phyloP scores from a whole-genome alignment of 2,888 invertebrate species.

The Stenodema calcarata region DNA sequence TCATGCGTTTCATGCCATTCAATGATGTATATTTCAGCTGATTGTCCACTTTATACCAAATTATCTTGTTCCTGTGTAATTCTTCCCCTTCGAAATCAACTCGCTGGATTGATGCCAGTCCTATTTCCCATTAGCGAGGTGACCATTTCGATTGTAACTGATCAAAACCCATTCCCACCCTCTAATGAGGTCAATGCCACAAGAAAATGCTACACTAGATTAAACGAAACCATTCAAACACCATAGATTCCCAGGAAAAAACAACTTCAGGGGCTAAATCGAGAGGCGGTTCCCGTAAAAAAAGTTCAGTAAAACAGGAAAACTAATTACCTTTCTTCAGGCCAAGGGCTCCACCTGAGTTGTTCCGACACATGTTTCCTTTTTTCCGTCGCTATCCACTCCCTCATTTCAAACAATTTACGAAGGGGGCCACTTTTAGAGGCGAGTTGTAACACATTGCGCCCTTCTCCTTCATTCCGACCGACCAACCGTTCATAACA shows the following conservation, averaged over 20 bases:
- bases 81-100: background rate
- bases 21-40: no score
- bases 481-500: slow-evolving; percentile 18
- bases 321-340: background rate
- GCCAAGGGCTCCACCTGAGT: slow-evolving; percentile 10
- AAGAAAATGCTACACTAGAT: background rate
- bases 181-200: background rate
- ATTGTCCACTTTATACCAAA: no score
- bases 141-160: background rate
- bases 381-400: background rate
- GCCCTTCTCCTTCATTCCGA: background rate
- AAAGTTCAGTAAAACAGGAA: background rate
- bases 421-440: slow-evolving; percentile 3
- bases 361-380: slow-evolving; percentile 17
- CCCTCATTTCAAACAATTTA: background rate
- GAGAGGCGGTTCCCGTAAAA: background rate
- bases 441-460: slow-evolving; percentile 24
- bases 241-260: background rate
- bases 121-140: background rate
- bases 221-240: background rate
- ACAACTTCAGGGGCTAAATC: background rate
- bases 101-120: background rate
- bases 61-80: no score
- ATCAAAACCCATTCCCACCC: background rate
- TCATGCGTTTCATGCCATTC: no score